Evolutionary conservation across 2,888 invertebrate species (phyloP).

Genomic region (Pristionchus mayeri): DNA sequence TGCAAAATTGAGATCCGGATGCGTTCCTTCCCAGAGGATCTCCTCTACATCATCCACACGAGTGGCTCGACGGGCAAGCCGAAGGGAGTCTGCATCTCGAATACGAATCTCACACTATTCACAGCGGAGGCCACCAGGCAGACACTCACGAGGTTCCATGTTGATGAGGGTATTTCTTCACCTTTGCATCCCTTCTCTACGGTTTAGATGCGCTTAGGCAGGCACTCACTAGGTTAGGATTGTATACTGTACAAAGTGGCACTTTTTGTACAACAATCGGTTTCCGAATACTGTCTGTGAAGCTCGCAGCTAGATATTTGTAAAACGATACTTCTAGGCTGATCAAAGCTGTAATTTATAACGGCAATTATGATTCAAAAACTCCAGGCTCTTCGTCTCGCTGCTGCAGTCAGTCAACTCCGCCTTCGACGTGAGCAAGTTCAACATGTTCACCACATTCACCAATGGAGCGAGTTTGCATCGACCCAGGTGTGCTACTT

Average conservation of each 20-base stretch:
- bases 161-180: too few species aligned
- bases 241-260: neutral
- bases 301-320: too few species aligned
- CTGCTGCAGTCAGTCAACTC: conserved; percentile 68
- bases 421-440: conserved; percentile 70
- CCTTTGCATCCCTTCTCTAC: too few species aligned
- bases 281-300: too few species aligned
- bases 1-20: too few species aligned
- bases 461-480: conserved; percentile 58
- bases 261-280: too few species aligned
- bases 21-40: conserved; percentile 40
- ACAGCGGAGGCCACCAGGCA: conserved; percentile 59
- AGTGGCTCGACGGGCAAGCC: conserved; percentile 73
- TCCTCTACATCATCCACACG: conserved; percentile 70
- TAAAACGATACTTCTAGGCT: too few species aligned
- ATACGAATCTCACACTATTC: conserved; percentile 62
- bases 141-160: conserved; percentile 57
- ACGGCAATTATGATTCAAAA: too few species aligned
- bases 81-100: conserved; percentile 69
- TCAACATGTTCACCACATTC: conserved; percentile 68
- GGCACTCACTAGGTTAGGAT: too few species aligned
- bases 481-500: conserved; percentile 8
- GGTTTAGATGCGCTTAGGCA: too few species aligned
- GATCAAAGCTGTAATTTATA: too few species aligned
- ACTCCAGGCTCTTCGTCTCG: neutral